Evolutionary conservation across 2,888 invertebrate genomes (phyloP), one percentile per base, ranked within the genome.

Genomic region (Subacronicta megacephala): DNA sequence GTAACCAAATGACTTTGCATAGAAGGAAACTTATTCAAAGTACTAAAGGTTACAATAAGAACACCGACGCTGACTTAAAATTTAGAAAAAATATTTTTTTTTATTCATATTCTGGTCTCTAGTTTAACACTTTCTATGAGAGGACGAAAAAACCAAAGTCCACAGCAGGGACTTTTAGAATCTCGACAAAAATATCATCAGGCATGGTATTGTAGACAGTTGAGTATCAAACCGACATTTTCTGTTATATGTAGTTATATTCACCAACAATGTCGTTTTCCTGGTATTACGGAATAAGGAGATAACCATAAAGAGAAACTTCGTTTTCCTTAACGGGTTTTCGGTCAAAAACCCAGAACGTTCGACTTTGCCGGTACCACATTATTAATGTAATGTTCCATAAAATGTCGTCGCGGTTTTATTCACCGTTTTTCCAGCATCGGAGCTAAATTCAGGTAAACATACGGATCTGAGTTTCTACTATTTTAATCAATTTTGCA

Each of bases 271-370:
- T 7, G 15, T 38, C 37, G 31, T 50, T 62, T 65, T 63, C 65
- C 52, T 63, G 47, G 45, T 54, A 55, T 45, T 46, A 36, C 67
- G 43, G 26, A 47, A 63, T 40, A 52, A 36, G 20, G 31, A 66
- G 17, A 20, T 52, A 17, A 29, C n/a, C 13, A 50, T 44, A 12
- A 45, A 50, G 57, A 62, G 57, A 63, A 63, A 70, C 70, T 42
- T 12, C 29, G 44, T 66, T 66, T 70, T 70, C 70, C 65, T 66
- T 57, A 66, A 66, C 64, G 47, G 57, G 43, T 45, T 36, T 42
- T 38, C 31, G 17, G 45, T 49, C 37, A 52, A 65, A 65, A 67
- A 58, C 49, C 47, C 60, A 43, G 33, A 31, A 12, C 29, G 31
- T 31, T n/a, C 31, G 31, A 29, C 42, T n/a, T n/a, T n/a, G 18